A percentile compares a stretch with the other conserved stretches of the same genome.
Conservation (phyloP, 2,113 vertebrate genomes). For the Spilogale gracilis region DNA sequence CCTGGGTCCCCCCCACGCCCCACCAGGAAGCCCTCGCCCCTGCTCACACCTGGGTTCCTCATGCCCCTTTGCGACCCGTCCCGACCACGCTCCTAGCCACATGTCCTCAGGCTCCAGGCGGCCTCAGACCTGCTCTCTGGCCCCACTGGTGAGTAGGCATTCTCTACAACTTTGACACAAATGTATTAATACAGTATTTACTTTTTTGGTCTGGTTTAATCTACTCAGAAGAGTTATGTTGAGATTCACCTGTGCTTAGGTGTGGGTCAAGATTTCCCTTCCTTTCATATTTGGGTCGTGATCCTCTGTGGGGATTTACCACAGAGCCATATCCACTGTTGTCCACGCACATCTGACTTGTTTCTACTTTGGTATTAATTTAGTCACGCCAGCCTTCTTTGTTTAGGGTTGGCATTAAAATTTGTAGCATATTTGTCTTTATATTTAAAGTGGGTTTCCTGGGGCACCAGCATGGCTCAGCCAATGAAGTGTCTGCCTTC, state of each 20-base stretch:
- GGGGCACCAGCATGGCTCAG: background rate
- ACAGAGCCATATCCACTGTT: background rate
- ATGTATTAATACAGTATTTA: background rate
- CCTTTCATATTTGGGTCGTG: background rate
- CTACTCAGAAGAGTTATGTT: background rate
- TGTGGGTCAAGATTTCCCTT: background rate
- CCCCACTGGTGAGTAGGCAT: fast-evolving
- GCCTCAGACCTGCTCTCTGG: background rate
- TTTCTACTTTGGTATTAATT: background rate
- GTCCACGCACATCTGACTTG: fast-evolving
- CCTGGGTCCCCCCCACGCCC: background rate
- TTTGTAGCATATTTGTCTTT: background rate
- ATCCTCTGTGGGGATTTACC: background rate
- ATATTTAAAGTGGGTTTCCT: background rate
- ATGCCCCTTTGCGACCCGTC: fast-evolving
- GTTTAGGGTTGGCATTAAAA: background rate
- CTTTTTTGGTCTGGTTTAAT: background rate
- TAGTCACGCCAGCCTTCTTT: background rate
- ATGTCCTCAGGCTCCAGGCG: background rate
- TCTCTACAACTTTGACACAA: background rate
- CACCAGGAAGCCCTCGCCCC: fast-evolving
- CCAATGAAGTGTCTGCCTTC: background rate
- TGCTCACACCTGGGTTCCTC: background rate
- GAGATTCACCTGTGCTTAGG: background rate
- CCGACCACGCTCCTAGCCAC: background rate